Conservation (phyloP, 2,113 vertebrate genomes). For the Ceyx margarethae region DNA sequence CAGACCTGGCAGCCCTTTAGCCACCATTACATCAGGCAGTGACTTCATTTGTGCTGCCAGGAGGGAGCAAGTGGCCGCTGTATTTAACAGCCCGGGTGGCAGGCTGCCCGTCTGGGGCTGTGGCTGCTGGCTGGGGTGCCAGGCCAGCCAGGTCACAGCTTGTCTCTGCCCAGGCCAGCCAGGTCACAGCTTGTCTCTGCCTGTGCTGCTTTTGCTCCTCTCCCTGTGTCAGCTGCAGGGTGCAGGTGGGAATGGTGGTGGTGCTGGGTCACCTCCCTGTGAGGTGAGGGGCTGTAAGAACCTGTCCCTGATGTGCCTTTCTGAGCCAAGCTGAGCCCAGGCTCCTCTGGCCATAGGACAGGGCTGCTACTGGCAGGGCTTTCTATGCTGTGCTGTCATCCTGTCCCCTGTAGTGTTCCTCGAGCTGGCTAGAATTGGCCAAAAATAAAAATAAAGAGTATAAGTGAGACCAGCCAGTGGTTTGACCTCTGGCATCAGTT, state of each 20-base stretch:
- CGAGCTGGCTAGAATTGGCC: not conserved
- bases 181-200: not conserved
- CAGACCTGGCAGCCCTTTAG: not conserved
- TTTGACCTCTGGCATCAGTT: accelerated
- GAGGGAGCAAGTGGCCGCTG: accelerated
- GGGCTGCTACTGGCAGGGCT: not conserved
- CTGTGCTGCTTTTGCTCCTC: not conserved
- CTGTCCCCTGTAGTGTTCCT: not conserved
- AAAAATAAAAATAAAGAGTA: not conserved
- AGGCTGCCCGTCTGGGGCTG: not conserved
- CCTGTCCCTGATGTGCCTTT: not conserved
- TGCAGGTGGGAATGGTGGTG: accelerated
- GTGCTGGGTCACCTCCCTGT: not conserved
- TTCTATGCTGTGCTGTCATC: not conserved
- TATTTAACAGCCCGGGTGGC: not conserved
- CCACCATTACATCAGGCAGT: not conserved
- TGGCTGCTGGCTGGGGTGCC: not conserved
- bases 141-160: not conserved
- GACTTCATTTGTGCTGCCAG: not conserved
- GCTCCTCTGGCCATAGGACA: not conserved
- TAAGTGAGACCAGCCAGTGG: not conserved
- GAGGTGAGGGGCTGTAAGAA: not conserved
- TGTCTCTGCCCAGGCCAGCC: not conserved
- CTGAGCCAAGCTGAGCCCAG: not conserved
- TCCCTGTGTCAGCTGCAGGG: not conserved